Conservation (phyloP, 2,113 vertebrate genomes). For the Gasterosteus aculeatus region DNA sequence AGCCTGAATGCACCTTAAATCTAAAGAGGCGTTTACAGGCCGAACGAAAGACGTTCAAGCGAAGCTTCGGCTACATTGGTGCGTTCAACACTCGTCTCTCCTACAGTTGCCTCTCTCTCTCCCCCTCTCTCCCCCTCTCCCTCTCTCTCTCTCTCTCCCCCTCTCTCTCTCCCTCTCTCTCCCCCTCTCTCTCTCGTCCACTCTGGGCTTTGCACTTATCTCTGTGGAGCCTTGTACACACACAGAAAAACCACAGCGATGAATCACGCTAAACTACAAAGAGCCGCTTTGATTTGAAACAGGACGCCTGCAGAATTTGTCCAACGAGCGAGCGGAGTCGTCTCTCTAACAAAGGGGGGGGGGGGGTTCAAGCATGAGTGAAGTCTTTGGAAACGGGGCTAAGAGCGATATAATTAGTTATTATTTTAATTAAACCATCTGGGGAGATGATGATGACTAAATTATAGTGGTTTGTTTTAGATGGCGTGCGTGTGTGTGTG, state of each 20-base stretch:
- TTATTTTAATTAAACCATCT: slow-evolving; percentile 62
- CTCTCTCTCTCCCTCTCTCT: slow-evolving; percentile 31
- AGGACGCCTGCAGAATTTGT: slow-evolving; percentile 23
- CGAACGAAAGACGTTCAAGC: neutral
- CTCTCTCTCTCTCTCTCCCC: slow-evolving; percentile 34
- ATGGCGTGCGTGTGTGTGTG: neutral
- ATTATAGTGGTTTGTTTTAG: slow-evolving; percentile 51
- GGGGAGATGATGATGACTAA: slow-evolving; percentile 35
- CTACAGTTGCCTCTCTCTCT: slow-evolving; percentile 19
- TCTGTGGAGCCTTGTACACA: slow-evolving; percentile 35
- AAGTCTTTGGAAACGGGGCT: slow-evolving; percentile 48
- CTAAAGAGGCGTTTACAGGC: neutral
- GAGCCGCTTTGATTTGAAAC: slow-evolving; percentile 30
- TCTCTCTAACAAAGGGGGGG: slow-evolving; percentile 19
- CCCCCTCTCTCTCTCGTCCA: slow-evolving; percentile 36
- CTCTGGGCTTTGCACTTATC: slow-evolving; percentile 50
- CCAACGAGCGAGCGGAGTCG: slow-evolving; percentile 17
- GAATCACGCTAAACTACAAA: slow-evolving; percentile 36
- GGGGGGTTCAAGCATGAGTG: slow-evolving; percentile 2
- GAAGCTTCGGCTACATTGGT: no score
- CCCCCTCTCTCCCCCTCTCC: slow-evolving; percentile 41
- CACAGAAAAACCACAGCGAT: slow-evolving; percentile 42
- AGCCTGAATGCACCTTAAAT: slow-evolving; percentile 12
- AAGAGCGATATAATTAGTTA: slow-evolving; percentile 51
- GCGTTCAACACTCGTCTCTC: slow-evolving; percentile 28